A percentile compares a stretch with the other conserved stretches of the same genome.
Conservation (phyloP, 2,888 invertebrate species). For the Drosophila percnosoma region DNA sequence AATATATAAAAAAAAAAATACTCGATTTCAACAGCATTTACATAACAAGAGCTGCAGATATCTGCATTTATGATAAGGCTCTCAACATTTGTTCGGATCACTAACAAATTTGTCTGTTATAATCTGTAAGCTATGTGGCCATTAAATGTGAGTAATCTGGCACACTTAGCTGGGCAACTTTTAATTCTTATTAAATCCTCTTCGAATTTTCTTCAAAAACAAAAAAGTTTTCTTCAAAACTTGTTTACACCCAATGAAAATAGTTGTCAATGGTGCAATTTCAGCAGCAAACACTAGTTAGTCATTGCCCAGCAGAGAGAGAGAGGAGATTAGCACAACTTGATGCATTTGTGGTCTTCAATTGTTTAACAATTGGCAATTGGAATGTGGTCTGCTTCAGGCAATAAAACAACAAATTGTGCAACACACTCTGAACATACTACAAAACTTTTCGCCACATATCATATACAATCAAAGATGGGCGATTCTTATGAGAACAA, state of each 20-base stretch:
- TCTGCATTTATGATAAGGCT: conserved; percentile 5
- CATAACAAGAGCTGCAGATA: neutral
- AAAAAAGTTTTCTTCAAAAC: neutral
- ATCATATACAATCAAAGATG: conserved; percentile 12
- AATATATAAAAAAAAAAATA: neutral
- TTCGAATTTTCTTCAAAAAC: neutral
- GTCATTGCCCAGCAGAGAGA: conserved; percentile 5
- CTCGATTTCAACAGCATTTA: conserved; percentile 1
- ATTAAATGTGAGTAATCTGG: neutral
- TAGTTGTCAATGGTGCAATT: conserved; percentile 14
- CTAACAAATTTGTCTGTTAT: neutral
- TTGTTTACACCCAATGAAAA: neutral
- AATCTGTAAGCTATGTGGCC: neutral
- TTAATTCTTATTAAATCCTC: neutral
- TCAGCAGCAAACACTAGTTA: conserved; percentile 15
- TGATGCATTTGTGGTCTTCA: conserved; percentile 36
- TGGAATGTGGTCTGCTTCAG: conserved; percentile 17
- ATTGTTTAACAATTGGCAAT: conserved; percentile 34
- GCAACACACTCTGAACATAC: conserved; percentile 30
- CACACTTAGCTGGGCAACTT: neutral
- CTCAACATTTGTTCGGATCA: neutral
- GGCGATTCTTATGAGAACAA: neutral
- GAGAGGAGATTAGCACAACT: conserved; percentile 42
- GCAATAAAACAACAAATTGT: conserved; percentile 25
- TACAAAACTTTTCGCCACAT: conserved; percentile 35